Percentiles rank a stretch among this genome's conserved stretches.
These are phyloP conservation scores for Drosophila baimaii DNA, from an alignment of 1,140 invertebrate genomes.

Conservation along the genomic window DNA sequence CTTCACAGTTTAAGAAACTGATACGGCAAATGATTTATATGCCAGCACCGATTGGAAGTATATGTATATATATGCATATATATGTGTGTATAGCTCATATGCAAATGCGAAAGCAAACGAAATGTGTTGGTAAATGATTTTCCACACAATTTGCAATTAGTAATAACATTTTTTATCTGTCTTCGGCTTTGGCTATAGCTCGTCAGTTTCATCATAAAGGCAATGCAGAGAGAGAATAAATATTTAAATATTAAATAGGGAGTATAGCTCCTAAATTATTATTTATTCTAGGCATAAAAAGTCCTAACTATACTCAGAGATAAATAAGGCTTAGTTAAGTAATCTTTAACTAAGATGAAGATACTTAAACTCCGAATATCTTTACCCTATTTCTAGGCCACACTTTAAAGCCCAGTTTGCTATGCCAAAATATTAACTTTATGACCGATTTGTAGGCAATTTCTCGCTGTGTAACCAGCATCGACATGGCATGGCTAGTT, in stretches of 20 bases:
- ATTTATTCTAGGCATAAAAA: too few relatives aligned
- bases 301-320: background rate
- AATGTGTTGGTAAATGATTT: conserved; percentile 70
- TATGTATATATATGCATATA: background rate
- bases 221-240: background rate
- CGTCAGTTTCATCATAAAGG: conserved; percentile 62
- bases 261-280: background rate
- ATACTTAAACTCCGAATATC: too few relatives aligned
- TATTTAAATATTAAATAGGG: background rate
- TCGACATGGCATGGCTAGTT: conserved; percentile 52
- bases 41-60: background rate
- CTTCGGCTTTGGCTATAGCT: conserved; percentile 22
- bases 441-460: background rate
- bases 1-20: conserved; percentile 10
- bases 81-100: conserved; percentile 40
- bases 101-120: conserved; percentile 57
- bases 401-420: background rate
- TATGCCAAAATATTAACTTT: background rate
- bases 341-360: background rate
- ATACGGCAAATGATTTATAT: conserved; percentile 6
- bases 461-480: conserved; percentile 24
- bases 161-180: conserved; percentile 65
- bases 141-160: conserved; percentile 81
- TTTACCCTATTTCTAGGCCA: too few relatives aligned
- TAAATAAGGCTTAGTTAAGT: background rate